Evolutionary conservation across 1,140 invertebrate species (phyloP), one percentile per base, ranked within the genome.

Genomic region (Eupristina koningsbergeri): DNA sequence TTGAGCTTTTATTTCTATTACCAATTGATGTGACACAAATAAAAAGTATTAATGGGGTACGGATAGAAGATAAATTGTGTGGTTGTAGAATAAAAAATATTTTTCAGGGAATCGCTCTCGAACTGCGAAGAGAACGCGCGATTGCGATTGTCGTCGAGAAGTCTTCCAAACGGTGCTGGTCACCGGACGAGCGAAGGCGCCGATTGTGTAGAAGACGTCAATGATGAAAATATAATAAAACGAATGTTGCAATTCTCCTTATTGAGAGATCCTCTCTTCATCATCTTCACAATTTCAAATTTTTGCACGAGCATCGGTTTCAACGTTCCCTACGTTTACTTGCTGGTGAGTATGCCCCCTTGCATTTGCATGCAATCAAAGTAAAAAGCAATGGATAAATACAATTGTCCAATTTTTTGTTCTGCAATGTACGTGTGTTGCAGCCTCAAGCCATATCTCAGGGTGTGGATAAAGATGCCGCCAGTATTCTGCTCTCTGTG

Each of bases 261-360:
- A 36, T 93, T 99, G 0, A 95, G 95, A 82, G 96, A 99, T 91
- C 94, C 95, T 7, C 93, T 98, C 84, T 99, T 99, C 90, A 93
- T 99, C 80, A 91, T 99, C 76, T 99, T 99, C 91, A 95, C 96
- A 34, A 81, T 98, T 47, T 99, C 98, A 39, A 99, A 99, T 92
- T 98, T 99, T 90, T 95, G 97, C 88, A 99, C 98, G 13, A 98
- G 97, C 89, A 96, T 99, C 86, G 98, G 98, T 50, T 99, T 98
- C 93, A 98, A 99, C 91, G 95, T 98, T 88, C 98, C 98, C 80
- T 97, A 98, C 93, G 94, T 99, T 85, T 97, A 96, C 91, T 94
- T 97, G 63, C 94, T 95, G 83, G 94, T 94, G 88, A 92, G 93
- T 47, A 19, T 6, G 19, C 6, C 0, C 45, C n/a, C n/a, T 6